These are phyloP conservation scores for Epizoanthus scotinus DNA, from an alignment of 92 coral and sea anemone species.

Conservation along the genomic window DNA sequence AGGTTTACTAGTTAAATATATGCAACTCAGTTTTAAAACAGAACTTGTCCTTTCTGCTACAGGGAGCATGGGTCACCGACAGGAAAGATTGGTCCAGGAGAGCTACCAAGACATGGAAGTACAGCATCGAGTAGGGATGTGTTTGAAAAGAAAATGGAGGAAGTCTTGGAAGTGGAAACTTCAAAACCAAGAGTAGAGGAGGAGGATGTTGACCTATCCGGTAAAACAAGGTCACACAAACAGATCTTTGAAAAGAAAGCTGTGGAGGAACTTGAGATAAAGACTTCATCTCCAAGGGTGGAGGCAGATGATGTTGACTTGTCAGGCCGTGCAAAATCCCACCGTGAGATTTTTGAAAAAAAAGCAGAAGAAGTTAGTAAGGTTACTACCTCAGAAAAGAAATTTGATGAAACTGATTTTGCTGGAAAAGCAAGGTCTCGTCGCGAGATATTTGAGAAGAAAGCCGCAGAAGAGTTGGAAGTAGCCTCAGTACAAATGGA, in stretches of 20 bases:
- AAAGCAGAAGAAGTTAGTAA: slow-evolving; percentile 24
- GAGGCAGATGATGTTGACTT: slow-evolving; percentile 58
- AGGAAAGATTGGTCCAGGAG: slow-evolving; percentile 68
- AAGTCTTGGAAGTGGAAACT: slow-evolving; percentile 58
- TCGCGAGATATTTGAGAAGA: slow-evolving; percentile 71
- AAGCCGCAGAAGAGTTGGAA: slow-evolving; percentile 58
- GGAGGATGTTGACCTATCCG: slow-evolving; percentile 68
- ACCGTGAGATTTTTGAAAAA: slow-evolving; percentile 32
- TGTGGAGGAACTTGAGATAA: slow-evolving; percentile 62
- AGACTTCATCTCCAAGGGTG: slow-evolving; percentile 73
- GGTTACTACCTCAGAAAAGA: slow-evolving; percentile 27
- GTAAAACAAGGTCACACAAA: slow-evolving; percentile 74
- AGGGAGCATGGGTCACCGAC: slow-evolving; percentile 48
- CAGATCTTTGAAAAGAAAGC: slow-evolving; percentile 79
- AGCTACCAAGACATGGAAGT: slow-evolving; percentile 74
- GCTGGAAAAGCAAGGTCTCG: slow-evolving; percentile 73
- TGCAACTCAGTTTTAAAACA: no score
- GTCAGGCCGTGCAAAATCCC: slow-evolving; percentile 32
- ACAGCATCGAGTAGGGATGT: slow-evolving; percentile 71
- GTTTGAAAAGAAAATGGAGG: slow-evolving; percentile 76
- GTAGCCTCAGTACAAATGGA: not conserved
- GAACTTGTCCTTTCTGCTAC: not conserved
- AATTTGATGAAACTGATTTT: slow-evolving; percentile 55
- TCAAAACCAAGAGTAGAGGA: slow-evolving; percentile 60
- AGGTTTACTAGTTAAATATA: no score